Evolutionary conservation across 2,113 vertebrate species (phyloP), one percentile per base, ranked within the genome.

Genomic region (Sclerurus mexicanus): DNA sequence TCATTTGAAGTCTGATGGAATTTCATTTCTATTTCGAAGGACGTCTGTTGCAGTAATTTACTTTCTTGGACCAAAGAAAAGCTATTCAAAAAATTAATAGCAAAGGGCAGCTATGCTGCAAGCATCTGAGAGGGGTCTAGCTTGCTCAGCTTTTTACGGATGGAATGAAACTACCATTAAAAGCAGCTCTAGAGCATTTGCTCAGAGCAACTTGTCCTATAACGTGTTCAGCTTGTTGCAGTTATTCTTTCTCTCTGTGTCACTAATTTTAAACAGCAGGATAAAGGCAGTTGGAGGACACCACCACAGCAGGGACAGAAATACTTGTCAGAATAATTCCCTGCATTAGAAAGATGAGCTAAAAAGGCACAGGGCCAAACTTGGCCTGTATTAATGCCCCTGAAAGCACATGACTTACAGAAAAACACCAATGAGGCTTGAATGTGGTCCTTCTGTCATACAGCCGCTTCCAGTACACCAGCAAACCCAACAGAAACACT

Each of bases 181-280:
- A 95, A 74, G 42, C 75, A 83, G 47, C 55, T 74, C 83, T 80
- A 46, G 63, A 84, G 33, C 39, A 37, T 93, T 95, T 86, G 25
- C 59, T 86, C 55, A 49, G 47, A 90, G 21, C 40, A 77, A 68
- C 55, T 86, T 71, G 37, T 86, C 79, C 52, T 69, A 21, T 47
- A 81, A 95, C 10, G 1, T 60, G 47, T 86, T 92, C 55, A 37
- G 44, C 60, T 86, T 84, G 55, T 88, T 96, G 87, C 76, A 95
- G 85, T 92, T 95, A 86, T 92, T 93, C 83, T 91, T 94, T 86
- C 72, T 93, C 63, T 62, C 85, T 64, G 33, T 93, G 93, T 27
- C 79, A 55, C 75, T 95, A 86, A 93, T 94, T 96, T 85, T 81
- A 64, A 96, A 56, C 85, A 94, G 90, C 75, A 92, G 82, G 79